Percentiles rank a stretch among this genome's conserved stretches.
Evolutionary conservation across 1,140 invertebrate species (phyloP).

Genomic region (Cecropterus lyciades): DNA sequence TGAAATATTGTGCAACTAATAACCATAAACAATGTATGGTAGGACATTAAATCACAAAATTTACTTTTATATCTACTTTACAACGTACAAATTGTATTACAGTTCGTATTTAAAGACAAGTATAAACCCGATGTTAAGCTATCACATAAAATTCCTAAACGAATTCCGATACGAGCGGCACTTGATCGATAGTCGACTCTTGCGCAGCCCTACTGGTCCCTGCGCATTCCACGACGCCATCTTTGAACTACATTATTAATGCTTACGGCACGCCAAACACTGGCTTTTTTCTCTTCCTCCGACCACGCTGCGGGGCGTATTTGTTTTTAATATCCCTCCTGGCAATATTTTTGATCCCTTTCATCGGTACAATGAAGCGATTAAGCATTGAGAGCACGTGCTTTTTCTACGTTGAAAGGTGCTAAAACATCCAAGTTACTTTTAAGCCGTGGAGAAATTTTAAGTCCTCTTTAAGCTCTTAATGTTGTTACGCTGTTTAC

Average conservation of each 20-base stretch:
- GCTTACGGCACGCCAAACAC: constrained; percentile 64
- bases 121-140: not conserved
- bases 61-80: too few species aligned
- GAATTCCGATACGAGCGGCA: constrained; percentile 14
- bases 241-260: constrained; percentile 81
- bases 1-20: constrained; percentile 9
- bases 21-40: not conserved
- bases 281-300: constrained; percentile 57
- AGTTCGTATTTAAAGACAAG: not conserved
- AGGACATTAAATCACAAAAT: too few species aligned
- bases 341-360: constrained; percentile 39
- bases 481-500: constrained; percentile 14
- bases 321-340: constrained; percentile 72
- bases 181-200: constrained; percentile 43
- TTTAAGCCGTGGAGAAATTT: constrained; percentile 7
- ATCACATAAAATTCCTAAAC: constrained; percentile 12
- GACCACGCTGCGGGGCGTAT: constrained; percentile 56
- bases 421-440: constrained; percentile 10
- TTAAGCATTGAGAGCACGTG: constrained; percentile 25
- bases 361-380: constrained; percentile 30
- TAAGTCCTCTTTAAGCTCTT: constrained; percentile 15
- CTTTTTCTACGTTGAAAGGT: constrained; percentile 17
- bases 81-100: too few species aligned
- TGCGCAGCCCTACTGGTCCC: constrained; percentile 63
- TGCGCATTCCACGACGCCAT: constrained; percentile 73